phyloP scores from a whole-genome alignment of 2,797 vertebrate genomes.

The Tokudaia tokunoshimensis region DNA sequence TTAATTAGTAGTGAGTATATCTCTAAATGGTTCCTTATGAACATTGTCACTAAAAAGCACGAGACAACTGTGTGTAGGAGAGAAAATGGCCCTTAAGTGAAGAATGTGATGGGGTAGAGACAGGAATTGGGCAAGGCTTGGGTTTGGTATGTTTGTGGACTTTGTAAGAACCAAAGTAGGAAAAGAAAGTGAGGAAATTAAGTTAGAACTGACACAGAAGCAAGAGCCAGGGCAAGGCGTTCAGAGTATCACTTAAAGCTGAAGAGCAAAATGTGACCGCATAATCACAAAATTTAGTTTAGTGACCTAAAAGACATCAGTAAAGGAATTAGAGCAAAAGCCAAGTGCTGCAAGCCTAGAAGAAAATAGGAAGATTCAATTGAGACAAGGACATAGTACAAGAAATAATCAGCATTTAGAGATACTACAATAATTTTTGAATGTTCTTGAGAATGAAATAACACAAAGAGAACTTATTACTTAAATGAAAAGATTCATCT shows the following conservation, averaged over 20 bases:
- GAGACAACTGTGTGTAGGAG: not conserved
- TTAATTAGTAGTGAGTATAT: not conserved
- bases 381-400: not conserved
- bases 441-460: not conserved
- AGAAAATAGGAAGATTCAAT: not conserved
- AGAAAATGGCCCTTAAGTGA: not conserved
- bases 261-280: not conserved
- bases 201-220: not conserved
- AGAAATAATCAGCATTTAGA: not conserved
- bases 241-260: not conserved
- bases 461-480: conserved; percentile 14
- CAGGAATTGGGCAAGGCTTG: not conserved
- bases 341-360: not conserved
- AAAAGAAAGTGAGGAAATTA: not conserved
- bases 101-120: not conserved
- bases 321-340: not conserved
- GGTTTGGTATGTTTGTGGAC: not conserved
- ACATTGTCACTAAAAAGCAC: not conserved
- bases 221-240: not conserved
- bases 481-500: not conserved
- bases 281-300: no score
- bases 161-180: not conserved
- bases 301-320: not conserved
- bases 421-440: not conserved
- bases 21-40: not conserved